Base-by-base conservation (phyloP, 2,797 vertebrate species). In the Triplophysa yarkandensis region DNA sequence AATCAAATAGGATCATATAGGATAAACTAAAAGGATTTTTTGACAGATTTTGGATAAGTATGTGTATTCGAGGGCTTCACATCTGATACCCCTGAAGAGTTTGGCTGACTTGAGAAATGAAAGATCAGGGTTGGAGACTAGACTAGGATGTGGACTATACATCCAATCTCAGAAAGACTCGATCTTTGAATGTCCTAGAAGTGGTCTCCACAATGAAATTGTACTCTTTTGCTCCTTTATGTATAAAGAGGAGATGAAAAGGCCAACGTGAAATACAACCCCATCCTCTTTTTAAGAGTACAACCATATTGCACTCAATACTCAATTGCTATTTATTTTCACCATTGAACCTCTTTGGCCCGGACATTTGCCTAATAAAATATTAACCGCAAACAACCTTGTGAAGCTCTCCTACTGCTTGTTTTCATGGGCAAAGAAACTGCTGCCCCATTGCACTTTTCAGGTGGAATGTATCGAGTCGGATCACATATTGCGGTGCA, bases 361-460 rank as follows among this genome's bases (percentile, higher is more conserved):
- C 86, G 83, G 82, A 85, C 89, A 84, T 91, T 87, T 91, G 90
- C 32, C 90, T 94, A 84, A 91, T 93, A 89, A 94, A 94, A 94
- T 93, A 95, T 94, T 94, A 87, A 95, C 92, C 88, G 90, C 85
- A 85, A 80, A 82, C 86, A 91, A 81, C 81, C 85, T 85, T 81
- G 75, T 84, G 86, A 89, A 88, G 84, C 81, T 86, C 89, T 85
- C 86, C 81, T 86, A 88, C 78, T 83, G 84, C 81, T 88, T 84
- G 71, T 89, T 90, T 83, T 87, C 81, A 85, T 82, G 81, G 87
- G 87, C 85, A 83, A 87, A 90, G 78, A 88, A 90, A 80, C 88
- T 82, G 84, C 62, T 71, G 81, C 85, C 83, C 85, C 85, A 83
- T 83, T 87, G 80, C 77, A 79, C 66, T 77, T 83, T 80, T 78